phyloP scores from a whole-genome alignment of 2,888 invertebrate species.

The Trimorus sp. region DNA sequence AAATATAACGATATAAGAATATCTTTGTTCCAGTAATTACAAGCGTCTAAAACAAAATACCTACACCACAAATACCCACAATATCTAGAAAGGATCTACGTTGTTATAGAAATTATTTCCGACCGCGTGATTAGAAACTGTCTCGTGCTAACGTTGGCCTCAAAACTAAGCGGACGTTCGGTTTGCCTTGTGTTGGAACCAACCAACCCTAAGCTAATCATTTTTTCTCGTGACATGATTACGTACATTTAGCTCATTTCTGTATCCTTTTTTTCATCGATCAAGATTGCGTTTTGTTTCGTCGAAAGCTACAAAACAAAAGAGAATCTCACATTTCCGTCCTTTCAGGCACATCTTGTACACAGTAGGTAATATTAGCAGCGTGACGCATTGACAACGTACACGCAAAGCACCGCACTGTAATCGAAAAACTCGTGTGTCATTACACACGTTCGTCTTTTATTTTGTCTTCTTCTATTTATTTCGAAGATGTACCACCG shows the following conservation, averaged over 20 bases:
- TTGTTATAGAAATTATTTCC: conserved; percentile 1
- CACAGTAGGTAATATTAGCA: conserved; percentile 64
- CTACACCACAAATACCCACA: too few relatives aligned
- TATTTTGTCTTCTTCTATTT: conserved; percentile 65
- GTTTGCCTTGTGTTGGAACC: conserved; percentile 20
- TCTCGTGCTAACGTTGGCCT: conserved; percentile 15
- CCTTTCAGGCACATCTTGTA: conserved; percentile 55
- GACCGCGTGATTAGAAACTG: conserved; percentile 31
- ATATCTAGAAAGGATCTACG: too few relatives aligned
- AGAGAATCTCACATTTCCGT: conserved; percentile 64
- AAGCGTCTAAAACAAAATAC: too few relatives aligned
- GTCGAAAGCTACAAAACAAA: conserved; percentile 59
- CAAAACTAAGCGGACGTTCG: conserved; percentile 9
- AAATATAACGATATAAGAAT: too few relatives aligned
- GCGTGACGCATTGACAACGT: conserved; percentile 73
- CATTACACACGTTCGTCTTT: conserved; percentile 69
- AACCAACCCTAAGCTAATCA: conserved; percentile 15
- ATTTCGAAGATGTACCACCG: conserved; percentile 66
- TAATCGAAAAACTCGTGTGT: conserved; percentile 76
- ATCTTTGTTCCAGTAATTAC: too few relatives aligned
- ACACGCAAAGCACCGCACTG: conserved; percentile 78
- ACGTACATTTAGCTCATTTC: conserved; percentile 53
- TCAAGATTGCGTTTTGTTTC: conserved; percentile 60
- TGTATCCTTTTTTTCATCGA: conserved; percentile 50
- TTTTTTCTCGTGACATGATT: conserved; percentile 49